Base-by-base conservation (phyloP, 1,140 invertebrate genomes). In the Ostrea denselamellosa region DNA sequence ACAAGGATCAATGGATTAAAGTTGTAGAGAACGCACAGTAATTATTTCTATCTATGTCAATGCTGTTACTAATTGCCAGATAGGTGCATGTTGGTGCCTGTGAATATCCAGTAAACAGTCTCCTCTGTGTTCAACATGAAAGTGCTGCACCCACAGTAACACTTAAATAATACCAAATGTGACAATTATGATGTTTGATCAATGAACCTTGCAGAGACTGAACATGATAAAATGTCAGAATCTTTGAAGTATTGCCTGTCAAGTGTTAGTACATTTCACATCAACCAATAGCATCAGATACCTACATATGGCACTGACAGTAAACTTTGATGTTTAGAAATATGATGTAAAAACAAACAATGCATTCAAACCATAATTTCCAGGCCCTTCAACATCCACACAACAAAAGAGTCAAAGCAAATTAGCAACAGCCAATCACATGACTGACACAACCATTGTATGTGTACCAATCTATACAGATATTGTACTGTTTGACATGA, bases 121-220 rank as follows among this genome's bases (percentile, higher is more conserved):
- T 10, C 28, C 68, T 34, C 68, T 77, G 25, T 28, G 25, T 10
- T 25, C 22, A 28, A 77, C 25, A 77, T 34, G 14, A 34, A 77
- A 34, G 12, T 25, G 68, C 68, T 77, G 68, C 68, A 77, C 25
- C 68, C 68, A 62, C 34, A 44, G 5, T 34, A 28, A 34, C 28
- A 28, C 68, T 77, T 77, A 28, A 22, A 77, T 77, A 22, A 77
- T 28, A 28, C 25, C 12, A 14, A 34, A 28, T 77, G 68, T 34
- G 68, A 77, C 68, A 77, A 12, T 77, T 77, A 22, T 8, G 4
- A 77, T 44, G 25, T 77, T 77, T 77, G 68, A 77, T 77, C 68
- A 77, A 28, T 77, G 68, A 77, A 25, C 22, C 25, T 8, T 34
- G 25, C 28, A 77, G 25, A 28, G 4, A 77, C 8, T 77, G 25